Evolutionary conservation across 2,113 vertebrate genomes (phyloP).

Genomic region (Aegotheles bennettii): DNA sequence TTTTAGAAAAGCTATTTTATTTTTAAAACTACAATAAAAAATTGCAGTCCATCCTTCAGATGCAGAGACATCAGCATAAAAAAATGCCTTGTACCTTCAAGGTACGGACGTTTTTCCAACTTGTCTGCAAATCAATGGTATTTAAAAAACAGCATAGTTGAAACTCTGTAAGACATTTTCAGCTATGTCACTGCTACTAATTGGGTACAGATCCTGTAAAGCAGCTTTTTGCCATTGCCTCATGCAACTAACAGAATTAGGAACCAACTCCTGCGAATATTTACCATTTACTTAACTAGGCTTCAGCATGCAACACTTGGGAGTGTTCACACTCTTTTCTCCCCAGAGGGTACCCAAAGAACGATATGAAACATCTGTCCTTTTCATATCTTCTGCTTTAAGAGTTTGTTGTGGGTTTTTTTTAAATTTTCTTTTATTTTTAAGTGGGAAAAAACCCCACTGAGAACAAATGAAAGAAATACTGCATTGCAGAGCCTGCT

Average conservation of each 20-base stretch:
- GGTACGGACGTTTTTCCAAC: neutral
- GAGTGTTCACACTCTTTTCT: neutral
- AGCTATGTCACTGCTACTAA: neutral
- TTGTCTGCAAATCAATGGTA: neutral
- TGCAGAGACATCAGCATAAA: neutral
- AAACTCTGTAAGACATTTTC: neutral
- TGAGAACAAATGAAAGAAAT: neutral
- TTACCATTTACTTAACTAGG: neutral
- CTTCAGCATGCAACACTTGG: neutral
- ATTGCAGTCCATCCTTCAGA: neutral
- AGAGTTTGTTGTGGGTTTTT: neutral
- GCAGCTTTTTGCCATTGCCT: neutral
- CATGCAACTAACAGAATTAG: neutral
- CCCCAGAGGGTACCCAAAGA: neutral
- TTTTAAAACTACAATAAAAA: neutral
- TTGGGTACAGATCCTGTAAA: neutral
- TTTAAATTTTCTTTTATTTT: neutral
- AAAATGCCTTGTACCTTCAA: neutral
- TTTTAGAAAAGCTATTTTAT: neutral
- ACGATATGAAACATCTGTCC: neutral
- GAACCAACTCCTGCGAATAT: neutral
- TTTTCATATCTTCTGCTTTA: neutral
- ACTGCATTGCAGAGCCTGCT: neutral
- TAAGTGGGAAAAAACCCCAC: too few relatives aligned
- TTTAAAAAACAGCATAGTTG: neutral